These are phyloP conservation scores for Entomyzon cyanotis DNA, from an alignment of 2,113 vertebrate species.

Conservation along the genomic window DNA sequence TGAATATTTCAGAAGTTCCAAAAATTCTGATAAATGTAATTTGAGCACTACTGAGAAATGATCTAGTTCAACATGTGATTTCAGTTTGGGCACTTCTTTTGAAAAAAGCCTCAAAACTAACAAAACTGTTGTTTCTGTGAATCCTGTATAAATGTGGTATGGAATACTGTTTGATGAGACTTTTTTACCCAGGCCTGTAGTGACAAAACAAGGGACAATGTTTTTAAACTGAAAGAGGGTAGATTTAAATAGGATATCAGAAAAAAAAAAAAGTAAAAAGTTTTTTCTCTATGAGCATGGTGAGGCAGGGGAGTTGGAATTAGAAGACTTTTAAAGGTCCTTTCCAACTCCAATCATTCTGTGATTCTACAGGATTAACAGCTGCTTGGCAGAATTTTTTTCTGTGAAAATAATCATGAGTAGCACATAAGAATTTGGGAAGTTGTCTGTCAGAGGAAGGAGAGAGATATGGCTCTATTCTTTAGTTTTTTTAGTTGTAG, in stretches of 20 bases:
- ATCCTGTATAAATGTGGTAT: background rate
- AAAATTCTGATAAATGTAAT: background rate
- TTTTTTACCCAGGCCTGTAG: background rate
- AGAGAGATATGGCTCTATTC: background rate
- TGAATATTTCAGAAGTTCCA: background rate
- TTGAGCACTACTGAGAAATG: background rate
- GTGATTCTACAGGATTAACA: background rate
- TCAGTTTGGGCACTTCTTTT: background rate
- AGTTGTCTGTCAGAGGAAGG: background rate
- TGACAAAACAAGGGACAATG: background rate
- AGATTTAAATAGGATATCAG: background rate
- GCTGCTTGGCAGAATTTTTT: background rate
- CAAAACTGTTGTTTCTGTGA: background rate
- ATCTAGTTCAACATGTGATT: background rate
- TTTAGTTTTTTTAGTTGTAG: background rate
- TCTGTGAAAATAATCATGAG: background rate
- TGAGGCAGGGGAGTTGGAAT: background rate
- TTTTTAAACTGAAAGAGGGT: background rate
- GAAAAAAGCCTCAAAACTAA: background rate
- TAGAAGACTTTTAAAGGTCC: too few species aligned
- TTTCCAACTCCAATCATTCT: background rate
- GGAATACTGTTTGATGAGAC: background rate
- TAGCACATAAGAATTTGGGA: background rate
- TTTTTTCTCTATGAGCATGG: background rate
- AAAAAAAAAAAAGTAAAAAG: background rate